Conservation (phyloP, 2,888 invertebrate genomes). For the Furcula furcula region DNA sequence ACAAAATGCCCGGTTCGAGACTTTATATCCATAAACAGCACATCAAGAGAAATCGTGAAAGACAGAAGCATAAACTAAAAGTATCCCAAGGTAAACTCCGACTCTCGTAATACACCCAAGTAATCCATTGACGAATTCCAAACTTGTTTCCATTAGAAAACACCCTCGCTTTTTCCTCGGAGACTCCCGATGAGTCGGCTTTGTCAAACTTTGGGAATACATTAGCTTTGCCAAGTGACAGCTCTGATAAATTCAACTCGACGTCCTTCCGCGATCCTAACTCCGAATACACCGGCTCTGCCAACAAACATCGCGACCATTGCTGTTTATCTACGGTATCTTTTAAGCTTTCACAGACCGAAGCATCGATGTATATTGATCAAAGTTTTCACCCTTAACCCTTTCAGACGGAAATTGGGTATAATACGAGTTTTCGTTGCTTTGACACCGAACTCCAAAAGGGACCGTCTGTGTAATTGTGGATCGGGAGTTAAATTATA, state of each 20-base stretch:
- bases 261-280: slow-evolving; percentile 27
- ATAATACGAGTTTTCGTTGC: slow-evolving; percentile 39
- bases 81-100: slow-evolving; percentile 22
- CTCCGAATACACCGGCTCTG: slow-evolving; percentile 6
- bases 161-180: slow-evolving; percentile 55
- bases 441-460: slow-evolving; percentile 63
- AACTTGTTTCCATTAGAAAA: slow-evolving; percentile 64
- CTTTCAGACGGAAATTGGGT: slow-evolving; percentile 30
- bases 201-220: slow-evolving; percentile 71
- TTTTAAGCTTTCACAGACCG: slow-evolving; percentile 4
- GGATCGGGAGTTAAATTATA: slow-evolving; percentile 59
- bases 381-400: slow-evolving; percentile 21
- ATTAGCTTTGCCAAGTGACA: slow-evolving; percentile 64
- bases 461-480: slow-evolving; percentile 58
- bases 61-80: slow-evolving; percentile 4
- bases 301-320: slow-evolving; percentile 18
- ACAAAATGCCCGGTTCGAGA: no score
- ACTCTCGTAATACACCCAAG: slow-evolving; percentile 25
- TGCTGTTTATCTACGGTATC: slow-evolving; percentile 12
- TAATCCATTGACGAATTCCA: slow-evolving; percentile 58
- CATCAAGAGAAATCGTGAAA: background rate
- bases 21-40: background rate
- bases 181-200: slow-evolving; percentile 58
- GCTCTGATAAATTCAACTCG: slow-evolving; percentile 67
- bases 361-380: slow-evolving; percentile 27